Evolutionary conservation across 1,140 invertebrate genomes (phyloP).

Genomic region (Conus ventricosus): DNA sequence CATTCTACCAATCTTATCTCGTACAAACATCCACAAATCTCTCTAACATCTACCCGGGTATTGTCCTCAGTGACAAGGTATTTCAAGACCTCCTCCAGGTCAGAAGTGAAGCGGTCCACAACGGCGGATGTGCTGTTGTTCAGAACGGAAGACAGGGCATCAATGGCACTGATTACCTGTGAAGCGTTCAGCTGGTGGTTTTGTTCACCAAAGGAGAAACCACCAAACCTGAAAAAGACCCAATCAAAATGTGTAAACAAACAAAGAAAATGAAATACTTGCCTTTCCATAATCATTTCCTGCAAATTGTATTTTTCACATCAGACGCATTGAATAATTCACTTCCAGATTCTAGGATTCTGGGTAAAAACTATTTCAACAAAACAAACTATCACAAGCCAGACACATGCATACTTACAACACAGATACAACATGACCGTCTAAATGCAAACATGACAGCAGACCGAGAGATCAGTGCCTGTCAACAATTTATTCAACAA

Average conservation of each 20-base stretch:
- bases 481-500: too few relatives aligned
- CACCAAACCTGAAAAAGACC: conserved; percentile 67
- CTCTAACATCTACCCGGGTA: conserved; percentile 55
- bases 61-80: conserved; percentile 50
- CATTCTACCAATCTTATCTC: neutral
- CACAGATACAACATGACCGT: neutral
- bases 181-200: conserved; percentile 70
- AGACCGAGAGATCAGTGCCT: neutral
- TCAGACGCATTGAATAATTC: too few relatives aligned
- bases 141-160: conserved; percentile 50
- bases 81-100: conserved; percentile 49
- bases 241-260: neutral
- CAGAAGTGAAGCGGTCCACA: conserved; percentile 45
- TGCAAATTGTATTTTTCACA: too few relatives aligned
- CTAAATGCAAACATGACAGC: neutral
- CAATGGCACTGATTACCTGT: conserved; percentile 47
- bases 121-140: conserved; percentile 51
- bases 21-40: neutral
- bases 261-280: neutral
- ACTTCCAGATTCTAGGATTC: too few relatives aligned
- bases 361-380: too few relatives aligned
- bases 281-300: too few relatives aligned
- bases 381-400: too few relatives aligned
- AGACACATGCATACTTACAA: neutral
- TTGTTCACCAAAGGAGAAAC: conserved; percentile 53